phyloP scores from a whole-genome alignment of 1,140 invertebrate species.

The Acromyrmex echinatior region DNA sequence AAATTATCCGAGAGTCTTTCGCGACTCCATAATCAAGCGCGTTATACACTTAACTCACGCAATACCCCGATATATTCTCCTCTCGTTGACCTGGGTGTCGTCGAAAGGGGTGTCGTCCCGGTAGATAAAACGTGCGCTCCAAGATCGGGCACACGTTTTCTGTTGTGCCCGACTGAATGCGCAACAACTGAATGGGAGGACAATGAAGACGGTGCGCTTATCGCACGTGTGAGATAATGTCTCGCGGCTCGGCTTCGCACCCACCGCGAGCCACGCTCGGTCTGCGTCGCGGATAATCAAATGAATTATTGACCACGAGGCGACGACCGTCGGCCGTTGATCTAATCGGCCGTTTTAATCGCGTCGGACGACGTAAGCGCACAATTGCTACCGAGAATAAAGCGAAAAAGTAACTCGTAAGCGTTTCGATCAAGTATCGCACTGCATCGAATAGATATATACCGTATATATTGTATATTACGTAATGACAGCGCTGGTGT shows the following conservation, averaged over 20 bases:
- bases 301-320: conserved; percentile 72
- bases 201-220: conserved; percentile 72
- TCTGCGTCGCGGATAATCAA: conserved; percentile 63
- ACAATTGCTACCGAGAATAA: neutral
- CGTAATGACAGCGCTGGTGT: conserved; percentile 64
- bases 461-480: conserved; percentile 52
- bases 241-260: conserved; percentile 23
- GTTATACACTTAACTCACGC: neutral
- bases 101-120: neutral
- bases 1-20: conserved; percentile 31
- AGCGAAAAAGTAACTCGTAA: neutral
- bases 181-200: conserved; percentile 67
- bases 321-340: conserved; percentile 48
- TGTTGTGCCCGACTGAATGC: neutral
- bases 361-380: neutral
- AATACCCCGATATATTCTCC: neutral
- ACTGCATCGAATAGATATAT: neutral
- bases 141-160: neutral
- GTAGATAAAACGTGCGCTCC: conserved; percentile 7
- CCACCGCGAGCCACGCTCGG: conserved; percentile 31
- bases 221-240: conserved; percentile 63
- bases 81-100: neutral
- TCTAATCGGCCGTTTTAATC: conserved; percentile 26
- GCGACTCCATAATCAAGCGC: conserved; percentile 9
- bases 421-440: neutral